Base-by-base conservation (phyloP, 2,888 invertebrate species). In the Gisinianus flammeolus region DNA sequence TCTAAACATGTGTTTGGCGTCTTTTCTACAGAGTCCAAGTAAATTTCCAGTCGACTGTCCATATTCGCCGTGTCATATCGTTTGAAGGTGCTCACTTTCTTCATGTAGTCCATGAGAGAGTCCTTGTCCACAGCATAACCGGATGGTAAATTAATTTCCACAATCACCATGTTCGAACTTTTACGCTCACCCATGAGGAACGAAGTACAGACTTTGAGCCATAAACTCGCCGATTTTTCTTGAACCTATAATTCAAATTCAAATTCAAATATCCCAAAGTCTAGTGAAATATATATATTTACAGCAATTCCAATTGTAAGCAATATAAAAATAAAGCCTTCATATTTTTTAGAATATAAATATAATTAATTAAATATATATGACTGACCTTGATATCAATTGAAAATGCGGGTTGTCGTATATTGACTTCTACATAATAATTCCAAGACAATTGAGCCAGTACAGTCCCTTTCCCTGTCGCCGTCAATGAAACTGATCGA, bases 131-230 rank as follows among this genome's bases (percentile, higher is more conserved):
- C 93, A 0, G 93, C 91, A 86, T 93, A 97, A n/a, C 97, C 97
- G 0, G 96, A 96, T 0, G 96, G 96, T 77, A 97, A 88, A 80
- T 91, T 91, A 0, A 97, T 92, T 85, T 95, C 95, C 89, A 97
- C 92, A 0, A 97, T 92, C 10, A 94, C 94, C 91, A 97, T 93
- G 82, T 96, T 96, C 80, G 94, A 94, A 81, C 31, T 26, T 19
- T 67, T 69, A 12, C 56, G 58, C 1, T 67, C 62, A 30, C 68
- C 64, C n/a, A 62, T 10, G 8, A 69, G n/a, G 52, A 69, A 80
- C 16, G 62, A 16, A 10, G 78, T 62, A 31, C 80, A 80, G 28
- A 82, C 44, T 8, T 75, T 70, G 4, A 82, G 35, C 12, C 12
- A 26, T 4, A 26, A 24, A 26, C 22, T 62, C 2, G 22, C 3